A percentile compares a stretch with the other conserved stretches of the same genome.
These are phyloP conservation scores for Syngnathus floridae DNA, from an alignment of 2,113 vertebrate species.

Conservation along the genomic window DNA sequence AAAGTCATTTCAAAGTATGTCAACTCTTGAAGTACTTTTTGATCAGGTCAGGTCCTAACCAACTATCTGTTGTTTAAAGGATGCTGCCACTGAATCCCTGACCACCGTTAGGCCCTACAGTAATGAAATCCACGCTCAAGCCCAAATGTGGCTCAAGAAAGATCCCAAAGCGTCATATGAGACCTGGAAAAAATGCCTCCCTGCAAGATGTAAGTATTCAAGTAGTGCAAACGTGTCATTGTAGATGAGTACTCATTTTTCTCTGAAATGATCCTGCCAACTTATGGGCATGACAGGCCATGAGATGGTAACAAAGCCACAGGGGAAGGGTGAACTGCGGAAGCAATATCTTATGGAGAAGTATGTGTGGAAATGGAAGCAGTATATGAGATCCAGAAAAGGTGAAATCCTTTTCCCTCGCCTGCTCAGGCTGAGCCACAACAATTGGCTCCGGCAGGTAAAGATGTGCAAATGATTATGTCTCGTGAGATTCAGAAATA, in stretches of 20 bases:
- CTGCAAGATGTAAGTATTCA: slow-evolving; percentile 79
- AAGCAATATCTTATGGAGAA: slow-evolving; percentile 91
- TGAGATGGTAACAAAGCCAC: slow-evolving; percentile 80
- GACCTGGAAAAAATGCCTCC: slow-evolving; percentile 97
- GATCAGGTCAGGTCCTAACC: not conserved
- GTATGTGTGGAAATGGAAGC: slow-evolving; percentile 96
- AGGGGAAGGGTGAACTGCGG: slow-evolving; percentile 81
- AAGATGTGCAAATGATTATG: not conserved
- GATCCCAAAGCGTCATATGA: slow-evolving; percentile 95
- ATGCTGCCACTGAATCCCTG: slow-evolving; percentile 85
- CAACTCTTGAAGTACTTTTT: not conserved
- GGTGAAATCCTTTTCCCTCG: slow-evolving; percentile 80
- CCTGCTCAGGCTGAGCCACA: slow-evolving; percentile 91
- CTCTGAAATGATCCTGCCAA: not conserved
- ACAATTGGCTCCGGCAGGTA: slow-evolving; percentile 96
- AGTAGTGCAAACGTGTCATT: not conserved
- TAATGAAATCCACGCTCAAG: slow-evolving; percentile 97
- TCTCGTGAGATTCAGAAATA: not conserved
- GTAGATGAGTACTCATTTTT: not conserved
- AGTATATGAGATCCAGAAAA: slow-evolving; percentile 82
- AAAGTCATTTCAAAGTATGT: not conserved
- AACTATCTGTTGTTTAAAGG: slow-evolving; percentile 64
- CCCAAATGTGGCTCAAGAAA: slow-evolving; percentile 96
- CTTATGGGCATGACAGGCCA: slow-evolving; percentile 50
- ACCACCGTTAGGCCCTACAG: slow-evolving; percentile 96